Evolutionary conservation across 2,888 invertebrate species (phyloP), one percentile per base, ranked within the genome.

Genomic region (Himalopsyche anomala): DNA sequence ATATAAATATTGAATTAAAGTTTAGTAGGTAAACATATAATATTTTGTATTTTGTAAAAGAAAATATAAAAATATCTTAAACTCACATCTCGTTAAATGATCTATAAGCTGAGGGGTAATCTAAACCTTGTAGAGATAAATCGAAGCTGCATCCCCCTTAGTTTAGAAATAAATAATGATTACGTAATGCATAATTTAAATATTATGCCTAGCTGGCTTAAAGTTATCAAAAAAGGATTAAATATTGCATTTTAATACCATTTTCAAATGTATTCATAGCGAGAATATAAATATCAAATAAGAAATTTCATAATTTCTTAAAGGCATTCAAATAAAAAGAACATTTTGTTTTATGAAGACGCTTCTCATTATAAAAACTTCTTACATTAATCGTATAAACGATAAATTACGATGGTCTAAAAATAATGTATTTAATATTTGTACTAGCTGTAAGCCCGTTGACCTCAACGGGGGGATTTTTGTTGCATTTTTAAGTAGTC

Each of bases 171-270:
- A 74, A 74, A 74, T 74, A 74, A 74, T 74, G 74, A 74, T 74
- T 74, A 74, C 28, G 74, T 74, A 74, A 74, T 74, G 74, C 74
- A 74, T 74, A 74, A 74, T 74, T 74, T 38, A 74, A 74, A 74
- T 74, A 74, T 38, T 74, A 74, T 38, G 36, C 38, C 38, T 74
- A 74, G 74, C 38, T 38, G 38, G 74, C 5, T 74, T 74, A 38
- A 74, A 74, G 38, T 74, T 74, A 11, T 38, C 74, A 74, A 74
- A 74, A 74, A 74, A 36, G 38, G 74, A 38, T 74, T 15, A 36
- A 11, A 28, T 11, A 74, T 74, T 38, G 4, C 12, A 74, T 74
- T 74, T 74, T 12, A 19, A 62, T 62, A 62, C n/a, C 62, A 19
- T 62, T 62, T 62, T n/a, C n/a, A n/a, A 19, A 62, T 6, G 19